phyloP scores from a whole-genome alignment of 2,797 vertebrate species.

The Emys orbicularis region DNA sequence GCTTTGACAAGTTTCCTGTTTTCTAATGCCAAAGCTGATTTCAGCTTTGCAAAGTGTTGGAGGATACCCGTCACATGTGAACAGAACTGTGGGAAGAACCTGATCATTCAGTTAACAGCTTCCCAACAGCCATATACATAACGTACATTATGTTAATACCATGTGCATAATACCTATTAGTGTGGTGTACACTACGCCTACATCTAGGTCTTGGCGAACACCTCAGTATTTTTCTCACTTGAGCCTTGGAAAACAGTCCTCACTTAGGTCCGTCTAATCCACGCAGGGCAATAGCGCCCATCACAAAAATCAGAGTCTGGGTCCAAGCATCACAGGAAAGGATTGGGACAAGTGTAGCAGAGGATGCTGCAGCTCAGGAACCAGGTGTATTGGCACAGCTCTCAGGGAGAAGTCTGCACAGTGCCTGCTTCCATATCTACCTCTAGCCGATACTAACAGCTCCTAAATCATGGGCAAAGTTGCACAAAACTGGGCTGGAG shows the following conservation, averaged over 20 bases:
- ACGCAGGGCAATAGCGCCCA: neutral
- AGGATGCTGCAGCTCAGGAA: neutral
- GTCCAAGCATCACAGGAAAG: neutral
- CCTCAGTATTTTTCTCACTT: neutral
- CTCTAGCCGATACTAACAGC: neutral
- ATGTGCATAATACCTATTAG: neutral
- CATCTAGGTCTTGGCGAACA: neutral
- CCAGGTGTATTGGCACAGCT: neutral
- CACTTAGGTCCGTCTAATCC: neutral
- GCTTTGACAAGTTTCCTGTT: neutral
- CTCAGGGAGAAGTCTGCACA: neutral
- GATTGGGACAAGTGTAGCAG: neutral
- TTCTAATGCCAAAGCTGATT: neutral
- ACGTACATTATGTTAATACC: neutral
- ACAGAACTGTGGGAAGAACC: neutral
- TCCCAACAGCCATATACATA: neutral
- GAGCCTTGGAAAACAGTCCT: neutral
- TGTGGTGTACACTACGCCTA: neutral
- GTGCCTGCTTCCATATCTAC: neutral
- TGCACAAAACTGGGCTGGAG: neutral
- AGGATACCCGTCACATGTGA: neutral
- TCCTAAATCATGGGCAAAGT: neutral
- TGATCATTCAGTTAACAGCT: neutral
- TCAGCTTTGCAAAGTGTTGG: neutral
- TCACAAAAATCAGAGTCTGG: neutral